phyloP scores from a whole-genome alignment of 2,113 vertebrate genomes.

The Nothoprocta pentlandii region DNA sequence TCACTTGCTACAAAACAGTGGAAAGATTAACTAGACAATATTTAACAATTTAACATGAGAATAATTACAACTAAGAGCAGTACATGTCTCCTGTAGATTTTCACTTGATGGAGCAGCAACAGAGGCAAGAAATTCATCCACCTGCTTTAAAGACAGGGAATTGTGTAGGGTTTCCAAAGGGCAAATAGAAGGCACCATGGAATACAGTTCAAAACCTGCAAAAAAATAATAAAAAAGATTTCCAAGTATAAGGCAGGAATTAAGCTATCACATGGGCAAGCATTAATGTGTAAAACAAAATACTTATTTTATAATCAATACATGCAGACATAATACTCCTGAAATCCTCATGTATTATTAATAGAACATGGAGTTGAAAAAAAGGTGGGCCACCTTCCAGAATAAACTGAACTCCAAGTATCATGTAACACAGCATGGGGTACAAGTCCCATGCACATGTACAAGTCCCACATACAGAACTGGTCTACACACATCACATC shows the following conservation, averaged over 20 bases:
- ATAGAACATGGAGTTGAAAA: slow-evolving; percentile 31
- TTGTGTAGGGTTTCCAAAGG: slow-evolving; percentile 93
- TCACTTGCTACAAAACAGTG: not conserved
- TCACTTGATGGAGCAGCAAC: slow-evolving; percentile 83
- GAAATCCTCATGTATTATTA: slow-evolving; percentile 36
- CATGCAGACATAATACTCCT: slow-evolving; percentile 40
- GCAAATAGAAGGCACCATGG: slow-evolving; percentile 94
- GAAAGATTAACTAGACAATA: not conserved
- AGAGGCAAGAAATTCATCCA: slow-evolving; percentile 90
- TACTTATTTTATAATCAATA: slow-evolving; percentile 21
- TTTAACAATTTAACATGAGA: slow-evolving; percentile 7
- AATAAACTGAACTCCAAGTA: slow-evolving; percentile 25
- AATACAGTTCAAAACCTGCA: slow-evolving; percentile 90
- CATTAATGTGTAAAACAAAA: not conserved
- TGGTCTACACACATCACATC: not conserved
- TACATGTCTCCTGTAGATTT: slow-evolving; percentile 71
- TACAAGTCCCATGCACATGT: not conserved
- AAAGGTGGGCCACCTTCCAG: slow-evolving; percentile 25
- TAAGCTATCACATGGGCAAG: not conserved
- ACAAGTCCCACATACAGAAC: not conserved
- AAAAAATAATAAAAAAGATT: slow-evolving; percentile 51
- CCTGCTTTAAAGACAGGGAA: slow-evolving; percentile 91
- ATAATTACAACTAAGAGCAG: slow-evolving; percentile 72
- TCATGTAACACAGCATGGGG: not conserved
- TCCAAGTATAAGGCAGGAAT: slow-evolving; percentile 33